A percentile compares a stretch with the other conserved stretches of the same genome.
These are phyloP conservation scores for Neopipo cinnamomea DNA, from an alignment of 2,113 vertebrate species.

Conservation along the genomic window DNA sequence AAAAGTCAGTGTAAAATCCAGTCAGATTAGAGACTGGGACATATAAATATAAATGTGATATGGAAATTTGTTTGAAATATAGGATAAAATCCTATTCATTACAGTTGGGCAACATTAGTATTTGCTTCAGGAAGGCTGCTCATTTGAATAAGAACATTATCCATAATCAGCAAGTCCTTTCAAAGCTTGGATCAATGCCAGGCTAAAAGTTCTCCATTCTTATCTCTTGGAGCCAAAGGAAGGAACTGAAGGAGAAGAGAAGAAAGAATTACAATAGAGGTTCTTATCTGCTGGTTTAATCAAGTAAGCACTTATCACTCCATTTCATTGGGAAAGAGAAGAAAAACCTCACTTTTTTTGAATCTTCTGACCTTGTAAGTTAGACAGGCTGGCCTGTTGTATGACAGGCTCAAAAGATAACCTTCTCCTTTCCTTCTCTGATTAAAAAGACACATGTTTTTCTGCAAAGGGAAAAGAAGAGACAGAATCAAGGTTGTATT, in stretches of 20 bases:
- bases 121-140: neutral
- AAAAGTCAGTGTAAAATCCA: neutral
- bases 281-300: conserved; percentile 26
- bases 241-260: neutral
- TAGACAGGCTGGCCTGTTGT: neutral
- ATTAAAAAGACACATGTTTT: neutral
- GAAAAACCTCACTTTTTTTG: neutral
- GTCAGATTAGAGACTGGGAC: neutral
- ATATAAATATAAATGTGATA: neutral
- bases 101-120: neutral
- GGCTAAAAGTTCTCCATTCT: neutral
- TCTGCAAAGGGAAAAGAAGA: neutral
- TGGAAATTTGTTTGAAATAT: neutral
- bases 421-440: neutral
- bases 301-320: neutral
- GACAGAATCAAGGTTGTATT: neutral
- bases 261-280: neutral
- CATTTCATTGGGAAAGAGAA: neutral
- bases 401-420: neutral
- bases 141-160: conserved; percentile 7
- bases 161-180: conserved; percentile 7
- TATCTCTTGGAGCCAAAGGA: neutral
- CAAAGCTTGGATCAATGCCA: neutral
- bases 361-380: conserved; percentile 6
- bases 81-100: neutral